A percentile compares a stretch with the other conserved stretches of the same genome.
Evolutionary conservation across 1,140 invertebrate genomes (phyloP).

Genomic region (Lasaia peninsularis): DNA sequence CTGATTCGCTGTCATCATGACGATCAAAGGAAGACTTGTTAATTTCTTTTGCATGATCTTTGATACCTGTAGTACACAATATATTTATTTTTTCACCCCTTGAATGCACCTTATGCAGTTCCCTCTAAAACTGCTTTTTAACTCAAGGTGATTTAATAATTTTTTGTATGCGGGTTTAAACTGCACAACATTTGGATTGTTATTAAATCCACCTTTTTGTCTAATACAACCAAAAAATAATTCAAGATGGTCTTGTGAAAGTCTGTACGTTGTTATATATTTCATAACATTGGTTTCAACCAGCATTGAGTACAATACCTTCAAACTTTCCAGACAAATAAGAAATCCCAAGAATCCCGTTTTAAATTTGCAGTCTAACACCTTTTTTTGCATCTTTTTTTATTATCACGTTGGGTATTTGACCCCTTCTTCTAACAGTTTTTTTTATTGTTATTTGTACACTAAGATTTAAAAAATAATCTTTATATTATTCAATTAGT

Average conservation of each 20-base stretch:
- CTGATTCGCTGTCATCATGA: no score
- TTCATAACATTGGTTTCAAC: slow-evolving; percentile 8
- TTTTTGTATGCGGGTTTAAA: slow-evolving; percentile 19
- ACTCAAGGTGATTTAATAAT: slow-evolving; percentile 17
- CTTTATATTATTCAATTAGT: slow-evolving; percentile 21
- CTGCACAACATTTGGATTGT: slow-evolving; percentile 27
- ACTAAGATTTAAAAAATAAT: slow-evolving; percentile 12
- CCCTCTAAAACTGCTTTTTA: slow-evolving; percentile 16
- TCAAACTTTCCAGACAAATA: slow-evolving; percentile 25
- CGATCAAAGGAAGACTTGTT: no score
- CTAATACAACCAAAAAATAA: slow-evolving; percentile 28
- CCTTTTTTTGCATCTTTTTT: background rate
- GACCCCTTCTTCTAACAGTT: background rate
- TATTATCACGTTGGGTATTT: background rate
- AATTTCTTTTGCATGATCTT: no score
- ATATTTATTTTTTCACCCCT: slow-evolving; percentile 4
- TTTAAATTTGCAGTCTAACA: slow-evolving; percentile 20
- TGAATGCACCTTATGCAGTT: no score
- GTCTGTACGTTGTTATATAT: slow-evolving; percentile 20
- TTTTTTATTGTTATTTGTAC: slow-evolving; percentile 7
- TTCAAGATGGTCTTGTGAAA: slow-evolving; percentile 28
- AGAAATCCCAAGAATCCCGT: slow-evolving; percentile 25
- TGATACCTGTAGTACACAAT: no score
- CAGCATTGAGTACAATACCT: slow-evolving; percentile 12
- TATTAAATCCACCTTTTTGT: slow-evolving; percentile 24